Evolutionary conservation across 2,797 vertebrate genomes (phyloP), one percentile per base, ranked within the genome.

Genomic region (Microtus agrestis): DNA sequence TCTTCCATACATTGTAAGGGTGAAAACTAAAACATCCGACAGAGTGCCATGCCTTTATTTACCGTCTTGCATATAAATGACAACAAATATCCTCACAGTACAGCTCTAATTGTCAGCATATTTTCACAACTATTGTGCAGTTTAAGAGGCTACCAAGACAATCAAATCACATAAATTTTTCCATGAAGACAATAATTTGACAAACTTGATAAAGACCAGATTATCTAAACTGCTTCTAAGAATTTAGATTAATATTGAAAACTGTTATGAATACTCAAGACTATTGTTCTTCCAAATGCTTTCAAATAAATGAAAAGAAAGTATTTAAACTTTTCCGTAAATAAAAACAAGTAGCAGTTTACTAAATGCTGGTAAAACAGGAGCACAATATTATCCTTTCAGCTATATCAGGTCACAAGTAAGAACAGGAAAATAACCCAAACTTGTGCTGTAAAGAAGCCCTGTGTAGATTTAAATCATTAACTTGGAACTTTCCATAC

Each of bases 21-120:
- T 87, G 11, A 95, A 92, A 89, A 93, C 71, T 34, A 95, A 94
- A 31, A 95, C 88, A 87, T 88, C 71, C 63, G 89, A n/a, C 54
- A 74, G 61, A 86, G 61, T 87, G 65, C 91, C 87, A 93, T 94
- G 91, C 87, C 91, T 97, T 97, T 96, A 97, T 97, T 97, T 92
- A 87, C n/a, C 31, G 95, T 77, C 29, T 82, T 85, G 69, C 94
- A 96, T 46, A 85, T 27, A 96, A 84, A 76, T 15, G 80, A 81
- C 89, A 63, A 95, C 54, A 89, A 54, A 87, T 81, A 88, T 65
- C 56, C 29, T 21, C 91, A 13, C 48, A 19, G 43, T 79, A 91
- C 73, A 90, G 34, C 93, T 96, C 34, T 63, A 95, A 46, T 37
- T 89, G 61, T 94, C 87, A 94, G 1, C 91, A n/a, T 31, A 93